phyloP scores from a whole-genome alignment of 1,140 invertebrate genomes.

The Cydia splendana region DNA sequence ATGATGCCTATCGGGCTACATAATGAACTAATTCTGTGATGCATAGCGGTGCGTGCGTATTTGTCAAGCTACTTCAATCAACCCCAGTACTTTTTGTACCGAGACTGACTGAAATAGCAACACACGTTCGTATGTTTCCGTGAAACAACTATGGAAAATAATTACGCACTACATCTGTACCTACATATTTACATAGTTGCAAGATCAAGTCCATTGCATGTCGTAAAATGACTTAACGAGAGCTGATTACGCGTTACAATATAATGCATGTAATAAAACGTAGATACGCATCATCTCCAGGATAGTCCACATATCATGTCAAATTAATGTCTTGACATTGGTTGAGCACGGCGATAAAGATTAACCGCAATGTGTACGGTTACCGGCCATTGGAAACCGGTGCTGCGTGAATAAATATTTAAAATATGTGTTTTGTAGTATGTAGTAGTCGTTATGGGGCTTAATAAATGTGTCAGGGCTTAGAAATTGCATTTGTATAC shows the following conservation, averaged over 20 bases:
- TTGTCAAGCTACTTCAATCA: too few species aligned
- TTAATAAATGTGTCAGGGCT: neutral
- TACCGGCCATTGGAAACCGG: constrained; percentile 25
- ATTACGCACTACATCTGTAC: too few species aligned
- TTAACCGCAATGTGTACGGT: constrained; percentile 28
- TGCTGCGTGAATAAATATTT: neutral
- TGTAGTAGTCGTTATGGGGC: neutral
- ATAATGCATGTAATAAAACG: constrained; percentile 3
- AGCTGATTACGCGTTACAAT: neutral
- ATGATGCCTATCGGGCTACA: too few species aligned
- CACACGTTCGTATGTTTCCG: too few species aligned
- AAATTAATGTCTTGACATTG: constrained; percentile 25
- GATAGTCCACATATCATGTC: constrained; percentile 20
- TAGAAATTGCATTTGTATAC: neutral
- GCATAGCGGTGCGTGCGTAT: too few species aligned
- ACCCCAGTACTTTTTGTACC: too few species aligned
- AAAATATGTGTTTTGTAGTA: neutral
- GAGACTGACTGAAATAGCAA: too few species aligned
- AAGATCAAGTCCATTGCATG: neutral
- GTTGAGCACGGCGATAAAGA: neutral
- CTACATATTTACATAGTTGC: neutral
- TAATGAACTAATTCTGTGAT: too few species aligned
- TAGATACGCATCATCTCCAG: neutral
- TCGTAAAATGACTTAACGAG: neutral
- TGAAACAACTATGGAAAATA: too few species aligned